Evolutionary conservation across 2,888 invertebrate species (phyloP), one percentile per base, ranked within the genome.

Genomic region (Anthrax anthrax): DNA sequence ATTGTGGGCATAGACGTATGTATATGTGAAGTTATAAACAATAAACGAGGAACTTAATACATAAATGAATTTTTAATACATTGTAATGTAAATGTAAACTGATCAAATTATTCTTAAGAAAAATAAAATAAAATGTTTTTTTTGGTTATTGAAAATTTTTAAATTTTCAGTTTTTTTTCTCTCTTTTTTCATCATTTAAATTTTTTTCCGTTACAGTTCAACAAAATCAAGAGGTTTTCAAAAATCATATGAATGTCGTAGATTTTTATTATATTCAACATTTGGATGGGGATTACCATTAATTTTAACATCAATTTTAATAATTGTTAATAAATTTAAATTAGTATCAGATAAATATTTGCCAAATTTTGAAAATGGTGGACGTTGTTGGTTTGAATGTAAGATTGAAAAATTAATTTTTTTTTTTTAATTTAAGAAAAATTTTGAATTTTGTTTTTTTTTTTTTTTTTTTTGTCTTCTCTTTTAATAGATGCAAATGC

Each of bases 231-330:
- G 6, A 3, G 29, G 29, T 32, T 32, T 32, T 32, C 29, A 32
- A 32, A 51, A 70, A 18, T 63, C 62, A 40, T 67, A 71, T 2
- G 74, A 75, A 50, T 58, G 70, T 32, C 75, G 73, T 41, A 72
- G 76, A 49, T 81, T 84, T 58, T 46, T 77, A 3, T 69, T 71
- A 58, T 86, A 84, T 60, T 80, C 79, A 1, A 39, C 78, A 2
- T 84, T 83, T 60, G 82, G 83, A 2, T 86, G 84, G 84, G 77
- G 78, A 4, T 56, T 77, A 12, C 74, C 84, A 0, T 58, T 76
- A 4, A 34, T 73, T 1, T 60, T 84, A 37, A 77, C 80, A 0
- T 53, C 68, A 12, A 59, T 72, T 9, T 75, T 76, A 47, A 71
- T 75, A 44, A 57, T 74, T 3, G 62, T 78, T 46, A 80, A 80